Base-by-base conservation (phyloP, 1,140 invertebrate genomes). In the Conus betulinus region DNA sequence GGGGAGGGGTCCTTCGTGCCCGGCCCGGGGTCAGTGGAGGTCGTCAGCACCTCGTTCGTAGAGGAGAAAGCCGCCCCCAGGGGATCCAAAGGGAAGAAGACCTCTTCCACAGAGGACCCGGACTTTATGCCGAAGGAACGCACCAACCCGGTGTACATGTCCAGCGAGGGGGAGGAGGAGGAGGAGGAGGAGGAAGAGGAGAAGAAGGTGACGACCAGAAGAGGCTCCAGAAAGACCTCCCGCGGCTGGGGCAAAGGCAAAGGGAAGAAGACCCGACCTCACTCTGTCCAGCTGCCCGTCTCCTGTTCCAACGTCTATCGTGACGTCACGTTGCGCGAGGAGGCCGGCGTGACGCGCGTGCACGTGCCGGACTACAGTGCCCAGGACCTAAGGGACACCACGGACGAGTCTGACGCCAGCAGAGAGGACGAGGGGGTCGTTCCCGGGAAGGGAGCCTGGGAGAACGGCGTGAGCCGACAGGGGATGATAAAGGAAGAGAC, bases 71-170 rank as follows among this genome's bases (percentile, higher is more conserved):
- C 15, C n/a, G 15, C n/a, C 23, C 57, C 23, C 63, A 87, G 11
- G 60, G 39, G 3, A n/a, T 39, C 55, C 76, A 52, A 55, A 85
- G 74, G 20, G 6, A 11, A 60, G 20, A 60, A 51, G 25, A 4
- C 60, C 39, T 53, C 55, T 74, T 6, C 17, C 51, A 25, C 2
- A 27, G 7, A 82, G 53, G 51, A 51, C 20, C 39, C 57, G n/a
- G 55, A 27, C 52, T 11, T 23, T 6, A 7, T 60, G 0, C 51
- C 51, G 10, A 67, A 81, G 39, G 81, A 87, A 25, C 82, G 81
- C 10, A 17, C 81, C 5, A 89, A 89, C 83, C 89, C 89, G 1
- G 71, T 89, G 89, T 89, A 89, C 76, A 60, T 76, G 27, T 89
- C 89, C 74, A 89, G 86, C 76, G 89, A 79, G 51, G 25, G 27